A percentile compares a stretch with the other conserved stretches of the same genome.
These are phyloP conservation scores for Bicyclus anynana DNA, from an alignment of 1,140 invertebrate species.

Conservation along the genomic window DNA sequence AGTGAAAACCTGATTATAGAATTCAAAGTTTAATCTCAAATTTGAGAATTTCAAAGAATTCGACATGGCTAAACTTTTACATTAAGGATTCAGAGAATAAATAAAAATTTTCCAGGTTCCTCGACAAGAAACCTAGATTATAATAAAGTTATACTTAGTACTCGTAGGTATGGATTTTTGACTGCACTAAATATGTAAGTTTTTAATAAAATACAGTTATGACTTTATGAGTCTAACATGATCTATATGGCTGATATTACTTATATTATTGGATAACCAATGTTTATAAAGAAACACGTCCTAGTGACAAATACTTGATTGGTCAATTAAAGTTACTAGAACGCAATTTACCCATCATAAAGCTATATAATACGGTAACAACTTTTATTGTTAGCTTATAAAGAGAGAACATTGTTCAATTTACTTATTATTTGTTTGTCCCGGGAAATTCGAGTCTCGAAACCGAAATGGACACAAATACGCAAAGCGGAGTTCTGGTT, in stretches of 20 bases:
- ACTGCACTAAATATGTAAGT: too few relatives aligned
- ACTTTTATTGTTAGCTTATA: too few relatives aligned
- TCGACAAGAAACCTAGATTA: not conserved
- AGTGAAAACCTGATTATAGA: not conserved
- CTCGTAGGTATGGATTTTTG: too few relatives aligned
- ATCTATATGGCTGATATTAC: too few relatives aligned
- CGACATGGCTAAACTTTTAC: not conserved
- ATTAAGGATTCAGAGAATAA: not conserved
- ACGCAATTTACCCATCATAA: too few relatives aligned
- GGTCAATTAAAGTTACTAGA: too few relatives aligned
- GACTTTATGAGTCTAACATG: too few relatives aligned
- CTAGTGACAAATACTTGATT: too few relatives aligned
- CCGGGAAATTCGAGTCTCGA: not conserved
- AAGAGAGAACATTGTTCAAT: not conserved
- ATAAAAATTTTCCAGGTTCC: not conserved
- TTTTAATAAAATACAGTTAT: too few relatives aligned
- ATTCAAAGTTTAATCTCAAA: not conserved
- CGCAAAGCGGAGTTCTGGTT: not conserved
- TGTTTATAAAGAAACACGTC: not conserved
- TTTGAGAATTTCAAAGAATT: not conserved
- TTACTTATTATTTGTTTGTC: not conserved
- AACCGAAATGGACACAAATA: not conserved
- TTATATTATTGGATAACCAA: too few relatives aligned
- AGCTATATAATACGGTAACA: too few relatives aligned
- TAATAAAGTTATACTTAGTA: not conserved